Conservation (phyloP, 2,797 vertebrate species). For the Tapera naevia region DNA sequence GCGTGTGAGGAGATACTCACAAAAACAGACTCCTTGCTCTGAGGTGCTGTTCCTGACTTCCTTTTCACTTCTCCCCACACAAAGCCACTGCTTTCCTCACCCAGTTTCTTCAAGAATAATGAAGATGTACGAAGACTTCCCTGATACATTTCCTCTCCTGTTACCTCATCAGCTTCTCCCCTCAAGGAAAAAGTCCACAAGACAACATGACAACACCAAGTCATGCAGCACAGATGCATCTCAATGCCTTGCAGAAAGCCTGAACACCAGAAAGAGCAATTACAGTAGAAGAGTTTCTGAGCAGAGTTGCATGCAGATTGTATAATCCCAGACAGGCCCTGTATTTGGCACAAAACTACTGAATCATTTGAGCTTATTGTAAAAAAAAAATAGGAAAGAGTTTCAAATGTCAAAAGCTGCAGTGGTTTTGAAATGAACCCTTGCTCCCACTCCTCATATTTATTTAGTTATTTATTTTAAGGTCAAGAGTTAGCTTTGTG, state of each 20-base stretch:
- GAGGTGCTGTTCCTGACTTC: not conserved
- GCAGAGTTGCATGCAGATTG: not conserved
- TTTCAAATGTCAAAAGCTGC: not conserved
- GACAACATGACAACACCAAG: not conserved
- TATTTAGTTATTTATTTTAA: too few species aligned
- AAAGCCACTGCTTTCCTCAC: not conserved
- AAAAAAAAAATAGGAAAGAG: not conserved
- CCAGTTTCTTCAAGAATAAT: not conserved
- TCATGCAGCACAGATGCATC: not conserved
- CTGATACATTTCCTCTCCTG: not conserved
- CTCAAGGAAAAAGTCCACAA: not conserved
- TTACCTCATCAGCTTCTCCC: not conserved
- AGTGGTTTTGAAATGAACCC: not conserved
- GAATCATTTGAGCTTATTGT: not conserved
- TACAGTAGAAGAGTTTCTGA: not conserved
- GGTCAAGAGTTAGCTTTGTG: not conserved
- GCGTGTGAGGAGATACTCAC: not conserved
- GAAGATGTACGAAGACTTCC: not conserved
- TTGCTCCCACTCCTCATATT: not conserved
- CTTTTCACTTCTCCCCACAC: not conserved
- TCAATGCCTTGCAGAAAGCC: not conserved
- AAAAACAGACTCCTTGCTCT: not conserved
- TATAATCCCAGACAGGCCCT: not conserved
- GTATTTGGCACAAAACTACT: not conserved
- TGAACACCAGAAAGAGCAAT: not conserved